A percentile compares a stretch with the other conserved stretches of the same genome.
Evolutionary conservation across 2,888 invertebrate species (phyloP).

Genomic region (Xestoiulus laeticollis): DNA sequence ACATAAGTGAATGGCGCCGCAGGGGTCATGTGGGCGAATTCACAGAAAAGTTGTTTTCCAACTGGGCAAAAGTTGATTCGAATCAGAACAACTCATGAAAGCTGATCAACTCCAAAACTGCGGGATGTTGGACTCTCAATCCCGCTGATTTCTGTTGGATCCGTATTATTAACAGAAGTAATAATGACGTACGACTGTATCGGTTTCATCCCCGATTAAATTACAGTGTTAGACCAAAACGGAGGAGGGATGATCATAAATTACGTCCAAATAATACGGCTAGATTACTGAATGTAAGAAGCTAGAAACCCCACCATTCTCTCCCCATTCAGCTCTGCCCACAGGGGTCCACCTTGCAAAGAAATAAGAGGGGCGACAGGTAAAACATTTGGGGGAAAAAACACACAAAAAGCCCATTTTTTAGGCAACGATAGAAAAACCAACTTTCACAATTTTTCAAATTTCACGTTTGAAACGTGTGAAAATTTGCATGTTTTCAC

Average conservation of each 20-base stretch:
- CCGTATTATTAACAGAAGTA: background rate
- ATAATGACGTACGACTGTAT: background rate
- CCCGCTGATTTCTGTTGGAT: background rate
- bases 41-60: background rate
- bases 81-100: background rate
- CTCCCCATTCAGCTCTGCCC: background rate
- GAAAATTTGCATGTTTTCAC: background rate
- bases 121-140: background rate
- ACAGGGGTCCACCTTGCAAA: background rate
- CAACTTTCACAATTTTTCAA: background rate
- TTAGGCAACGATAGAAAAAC: background rate
- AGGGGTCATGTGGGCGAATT: conserved; percentile 2
- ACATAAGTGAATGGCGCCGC: background rate
- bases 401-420: background rate
- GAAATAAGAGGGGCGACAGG: conserved; percentile 7
- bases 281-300: background rate
- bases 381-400: background rate
- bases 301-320: conserved; percentile 20
- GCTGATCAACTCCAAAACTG: background rate
- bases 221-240: background rate
- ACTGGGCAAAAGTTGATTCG: background rate
- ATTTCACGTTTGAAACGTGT: conserved; percentile 4
- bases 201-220: conserved; percentile 19
- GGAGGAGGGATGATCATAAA: background rate
- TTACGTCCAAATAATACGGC: conserved; percentile 23